Conservation (phyloP, 92 coral and sea anemone genomes). For the Anthopleura xanthogrammica region DNA sequence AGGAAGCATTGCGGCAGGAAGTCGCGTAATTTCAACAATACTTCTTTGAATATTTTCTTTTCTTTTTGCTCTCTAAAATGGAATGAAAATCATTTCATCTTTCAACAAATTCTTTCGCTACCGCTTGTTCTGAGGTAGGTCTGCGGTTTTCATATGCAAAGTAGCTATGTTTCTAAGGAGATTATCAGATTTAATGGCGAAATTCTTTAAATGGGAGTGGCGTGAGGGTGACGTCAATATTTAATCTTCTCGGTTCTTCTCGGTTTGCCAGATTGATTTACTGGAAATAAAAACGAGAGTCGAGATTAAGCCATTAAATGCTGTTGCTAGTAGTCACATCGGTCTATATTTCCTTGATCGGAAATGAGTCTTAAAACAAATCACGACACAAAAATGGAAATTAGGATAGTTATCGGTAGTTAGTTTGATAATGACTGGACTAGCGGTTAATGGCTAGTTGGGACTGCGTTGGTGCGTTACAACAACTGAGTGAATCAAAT, state of each 20-base stretch:
- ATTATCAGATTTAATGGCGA: background rate
- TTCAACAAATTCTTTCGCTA: background rate
- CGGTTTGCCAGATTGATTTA: background rate
- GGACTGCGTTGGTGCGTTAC: no score
- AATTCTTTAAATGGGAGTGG: conserved; percentile 18
- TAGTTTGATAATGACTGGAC: no score
- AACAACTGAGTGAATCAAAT: no score
- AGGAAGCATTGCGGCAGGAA: conserved; percentile 21
- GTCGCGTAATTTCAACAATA: background rate
- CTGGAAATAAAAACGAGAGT: background rate
- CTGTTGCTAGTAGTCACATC: background rate
- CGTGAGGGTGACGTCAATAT: conserved; percentile 11
- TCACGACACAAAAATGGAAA: no score
- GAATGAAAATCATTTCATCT: background rate
- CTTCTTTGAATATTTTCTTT: background rate
- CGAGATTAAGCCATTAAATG: background rate
- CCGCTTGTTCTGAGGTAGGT: background rate
- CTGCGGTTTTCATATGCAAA: background rate
- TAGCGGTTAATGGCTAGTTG: no score
- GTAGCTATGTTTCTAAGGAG: background rate
- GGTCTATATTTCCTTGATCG: background rate
- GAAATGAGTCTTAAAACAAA: background rate
- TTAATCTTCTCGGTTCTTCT: background rate
- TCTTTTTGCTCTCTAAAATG: background rate
- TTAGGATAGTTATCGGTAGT: background rate